Conservation (phyloP, 2,888 invertebrate genomes). For the Tiliacea aurago region DNA sequence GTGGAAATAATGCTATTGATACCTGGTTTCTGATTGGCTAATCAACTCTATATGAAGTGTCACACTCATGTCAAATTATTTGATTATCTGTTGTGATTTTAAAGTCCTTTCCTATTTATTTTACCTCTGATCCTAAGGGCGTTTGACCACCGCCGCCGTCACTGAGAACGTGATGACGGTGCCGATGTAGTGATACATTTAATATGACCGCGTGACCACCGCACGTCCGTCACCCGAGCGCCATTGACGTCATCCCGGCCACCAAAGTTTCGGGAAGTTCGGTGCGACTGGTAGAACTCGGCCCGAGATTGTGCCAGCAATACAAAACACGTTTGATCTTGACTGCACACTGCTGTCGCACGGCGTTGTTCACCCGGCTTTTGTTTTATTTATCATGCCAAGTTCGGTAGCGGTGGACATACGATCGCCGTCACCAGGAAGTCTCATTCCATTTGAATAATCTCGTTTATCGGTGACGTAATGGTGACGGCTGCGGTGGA, state of each 20-base stretch:
- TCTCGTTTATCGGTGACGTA: background rate
- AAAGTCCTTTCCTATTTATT: background rate
- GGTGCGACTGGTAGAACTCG: too few relatives aligned
- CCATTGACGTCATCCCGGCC: too few relatives aligned
- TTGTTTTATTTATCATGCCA: too few relatives aligned
- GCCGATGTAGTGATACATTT: background rate
- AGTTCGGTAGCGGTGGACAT: background rate
- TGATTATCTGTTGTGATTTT: background rate
- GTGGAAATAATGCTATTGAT: background rate
- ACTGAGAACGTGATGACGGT: background rate
- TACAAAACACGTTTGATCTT: too few relatives aligned
- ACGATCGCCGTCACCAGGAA: background rate
- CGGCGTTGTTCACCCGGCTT: too few relatives aligned
- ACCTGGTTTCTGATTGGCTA: background rate
- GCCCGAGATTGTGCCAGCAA: too few relatives aligned
- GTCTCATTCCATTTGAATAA: too few relatives aligned
- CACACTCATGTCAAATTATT: background rate
- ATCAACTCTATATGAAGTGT: background rate
- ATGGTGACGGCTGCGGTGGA: background rate
- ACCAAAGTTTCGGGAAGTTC: too few relatives aligned
- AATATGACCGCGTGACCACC: too few relatives aligned
- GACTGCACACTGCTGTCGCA: too few relatives aligned
- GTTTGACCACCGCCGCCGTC: background rate
- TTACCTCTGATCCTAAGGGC: background rate
- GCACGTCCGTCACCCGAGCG: too few relatives aligned